A percentile compares a stretch with the other conserved stretches of the same genome.
Conservation (phyloP, 2,888 invertebrate genomes). For the Thereva nobilitata region DNA sequence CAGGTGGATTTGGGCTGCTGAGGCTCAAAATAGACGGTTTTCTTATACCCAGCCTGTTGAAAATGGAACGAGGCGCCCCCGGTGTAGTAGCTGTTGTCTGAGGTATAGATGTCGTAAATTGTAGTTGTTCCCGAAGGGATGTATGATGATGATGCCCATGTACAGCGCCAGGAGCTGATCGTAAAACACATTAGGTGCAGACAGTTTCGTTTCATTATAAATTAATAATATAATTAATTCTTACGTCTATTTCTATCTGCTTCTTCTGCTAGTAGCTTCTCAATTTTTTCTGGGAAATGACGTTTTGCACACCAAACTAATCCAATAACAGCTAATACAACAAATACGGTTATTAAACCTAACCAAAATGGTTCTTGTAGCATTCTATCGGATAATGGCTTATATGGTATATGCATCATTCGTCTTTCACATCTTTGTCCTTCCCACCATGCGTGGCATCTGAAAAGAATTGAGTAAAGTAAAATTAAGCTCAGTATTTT, state of each 20-base stretch:
- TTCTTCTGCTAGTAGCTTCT: constrained; percentile 80
- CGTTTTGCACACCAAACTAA: constrained; percentile 82
- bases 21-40: constrained; percentile 85
- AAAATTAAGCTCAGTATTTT: not conserved
- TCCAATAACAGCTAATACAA: constrained; percentile 77
- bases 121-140: constrained; percentile 66
- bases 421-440: constrained; percentile 71
- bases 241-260: constrained; percentile 73
- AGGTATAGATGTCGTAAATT: constrained; percentile 60
- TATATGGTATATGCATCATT: constrained; percentile 71
- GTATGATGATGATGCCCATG: constrained; percentile 59
- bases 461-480: constrained; percentile 40
- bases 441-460: constrained; percentile 76
- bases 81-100: constrained; percentile 58
- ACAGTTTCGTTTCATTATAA: not conserved
- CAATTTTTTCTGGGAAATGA: constrained; percentile 84
- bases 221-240: constrained; percentile 44
- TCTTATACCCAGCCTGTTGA: constrained; percentile 84
- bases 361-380: constrained; percentile 89
- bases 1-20: constrained; percentile 65
- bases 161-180: constrained; percentile 50
- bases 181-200: not conserved
- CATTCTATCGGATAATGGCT: constrained; percentile 77
- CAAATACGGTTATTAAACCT: constrained; percentile 81
- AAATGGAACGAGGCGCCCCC: constrained; percentile 69